Evolutionary conservation across 2,888 invertebrate genomes (phyloP), one percentile per base, ranked within the genome.

Genomic region (Ectemnius continuus): DNA sequence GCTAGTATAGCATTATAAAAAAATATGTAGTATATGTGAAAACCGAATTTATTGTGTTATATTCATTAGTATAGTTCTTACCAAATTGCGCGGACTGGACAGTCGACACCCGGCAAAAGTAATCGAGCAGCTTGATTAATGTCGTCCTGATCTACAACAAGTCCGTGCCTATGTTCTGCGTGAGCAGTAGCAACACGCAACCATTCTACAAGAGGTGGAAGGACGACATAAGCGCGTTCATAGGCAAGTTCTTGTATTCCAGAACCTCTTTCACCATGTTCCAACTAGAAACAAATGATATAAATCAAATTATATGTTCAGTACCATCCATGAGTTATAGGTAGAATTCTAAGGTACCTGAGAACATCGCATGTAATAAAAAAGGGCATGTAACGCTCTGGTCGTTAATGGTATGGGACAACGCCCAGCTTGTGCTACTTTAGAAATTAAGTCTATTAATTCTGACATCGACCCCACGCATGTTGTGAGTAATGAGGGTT

Each of bases 141-240:
- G 89, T 97, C 97, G 88, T 97, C 97, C 62, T 95, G 94, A 90
- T 96, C 97, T 63, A 96, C 94, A 75, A 95, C 93, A 26, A 94
- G 93, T 1, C 96, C 95, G 75, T 95, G 94, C 6, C 97, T 93
- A 87, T 97, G 94, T 79, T 95, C 95, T 0, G 96, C 95, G 91
- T 97, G 97, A 2, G 97, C 96, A 0, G 95, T 94, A 4, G 95
- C 94, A 0, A 96, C 97, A 14, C 97, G 92, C 80, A 97, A 92
- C 97, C 97, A 98, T 91, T 97, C 97, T n/a, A 96, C 95, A 74
- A 98, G 92, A 13, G 97, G 97, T 0, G 97, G 97, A 78, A 97
- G 91, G 0, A 97, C 97, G 13, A 97, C 95, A 83, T 97, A 97
- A 0, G 97, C 97, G 66, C 97, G 93, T 91, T 96, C 96, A 78